phyloP scores from a whole-genome alignment of 1,140 invertebrate species.

The Drosophila tropicalis region DNA sequence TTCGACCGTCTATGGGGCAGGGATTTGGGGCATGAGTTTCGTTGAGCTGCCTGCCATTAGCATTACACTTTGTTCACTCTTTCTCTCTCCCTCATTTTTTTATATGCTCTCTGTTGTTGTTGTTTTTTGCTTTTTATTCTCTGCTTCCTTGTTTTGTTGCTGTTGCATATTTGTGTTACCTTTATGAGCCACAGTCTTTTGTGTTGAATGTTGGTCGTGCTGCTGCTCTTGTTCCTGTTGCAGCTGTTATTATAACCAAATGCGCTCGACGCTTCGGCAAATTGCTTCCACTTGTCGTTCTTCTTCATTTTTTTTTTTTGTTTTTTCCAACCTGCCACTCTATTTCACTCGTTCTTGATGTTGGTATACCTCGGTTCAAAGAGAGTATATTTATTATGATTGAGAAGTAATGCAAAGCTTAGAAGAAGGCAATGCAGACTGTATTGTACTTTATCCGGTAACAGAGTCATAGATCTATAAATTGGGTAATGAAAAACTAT shows the following conservation, averaged over 20 bases:
- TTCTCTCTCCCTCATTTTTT: background rate
- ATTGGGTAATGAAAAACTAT: too few relatives aligned
- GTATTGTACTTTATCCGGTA: too few relatives aligned
- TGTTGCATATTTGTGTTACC: constrained; percentile 30
- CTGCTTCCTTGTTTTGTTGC: constrained; percentile 1
- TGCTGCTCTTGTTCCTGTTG: constrained; percentile 33
- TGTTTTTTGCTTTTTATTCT: background rate
- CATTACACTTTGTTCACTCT: constrained; percentile 8
- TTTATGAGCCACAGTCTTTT: constrained; percentile 20
- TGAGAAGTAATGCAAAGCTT: too few relatives aligned
- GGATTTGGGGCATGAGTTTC: constrained; percentile 6
- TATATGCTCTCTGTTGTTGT: background rate
- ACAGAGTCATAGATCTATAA: too few relatives aligned
- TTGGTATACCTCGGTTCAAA: constrained; percentile 29
- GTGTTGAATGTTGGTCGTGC: constrained; percentile 1
- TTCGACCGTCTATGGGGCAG: background rate
- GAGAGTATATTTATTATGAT: too few relatives aligned
- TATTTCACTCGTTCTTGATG: background rate
- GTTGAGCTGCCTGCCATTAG: constrained; percentile 4
- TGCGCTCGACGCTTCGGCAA: constrained; percentile 72
- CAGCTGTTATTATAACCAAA: constrained; percentile 75
- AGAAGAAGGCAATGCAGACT: too few relatives aligned
- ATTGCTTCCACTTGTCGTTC: constrained; percentile 73
- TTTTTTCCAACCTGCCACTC: background rate
- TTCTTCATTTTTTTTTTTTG: background rate